Conservation (phyloP, 2,797 vertebrate genomes). For the Falco biarmicus region DNA sequence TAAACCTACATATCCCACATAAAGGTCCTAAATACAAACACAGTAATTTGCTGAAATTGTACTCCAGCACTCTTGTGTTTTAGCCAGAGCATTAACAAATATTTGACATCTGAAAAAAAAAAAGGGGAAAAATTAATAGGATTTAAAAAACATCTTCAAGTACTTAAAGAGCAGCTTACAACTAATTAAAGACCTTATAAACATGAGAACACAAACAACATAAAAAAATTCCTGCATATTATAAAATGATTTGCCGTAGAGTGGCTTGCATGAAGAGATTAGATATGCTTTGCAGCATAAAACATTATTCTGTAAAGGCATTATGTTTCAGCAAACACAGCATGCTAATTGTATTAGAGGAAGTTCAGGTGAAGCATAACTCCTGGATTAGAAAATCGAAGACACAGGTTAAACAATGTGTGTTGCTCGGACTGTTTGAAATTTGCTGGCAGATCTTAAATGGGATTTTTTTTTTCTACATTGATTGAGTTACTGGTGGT, state of each 20-base stretch:
- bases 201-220: conserved; percentile 21
- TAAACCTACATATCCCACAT: not conserved
- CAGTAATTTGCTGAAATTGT: not conserved
- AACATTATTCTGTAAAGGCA: conserved; percentile 56
- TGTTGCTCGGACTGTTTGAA: conserved; percentile 2
- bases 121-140: conserved; percentile 20
- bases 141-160: not conserved
- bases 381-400: conserved; percentile 37
- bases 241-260: conserved; percentile 46
- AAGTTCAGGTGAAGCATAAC: conserved; percentile 55
- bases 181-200: conserved; percentile 51
- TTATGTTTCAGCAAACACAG: conserved; percentile 61
- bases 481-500: not conserved
- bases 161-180: conserved; percentile 56
- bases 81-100: not conserved
- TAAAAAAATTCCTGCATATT: conserved; percentile 14
- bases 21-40: not conserved
- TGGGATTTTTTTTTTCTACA: not conserved
- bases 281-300: conserved; percentile 42
- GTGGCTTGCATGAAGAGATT: conserved; percentile 55
- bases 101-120: not conserved
- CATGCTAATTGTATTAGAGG: conserved; percentile 57
- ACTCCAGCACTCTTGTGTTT: not conserved
- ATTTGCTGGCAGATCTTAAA: not conserved
- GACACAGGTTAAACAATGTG: not conserved